These are phyloP conservation scores for Cephalopterus ornatus DNA, from an alignment of 2,113 vertebrate genomes.

Conservation along the genomic window DNA sequence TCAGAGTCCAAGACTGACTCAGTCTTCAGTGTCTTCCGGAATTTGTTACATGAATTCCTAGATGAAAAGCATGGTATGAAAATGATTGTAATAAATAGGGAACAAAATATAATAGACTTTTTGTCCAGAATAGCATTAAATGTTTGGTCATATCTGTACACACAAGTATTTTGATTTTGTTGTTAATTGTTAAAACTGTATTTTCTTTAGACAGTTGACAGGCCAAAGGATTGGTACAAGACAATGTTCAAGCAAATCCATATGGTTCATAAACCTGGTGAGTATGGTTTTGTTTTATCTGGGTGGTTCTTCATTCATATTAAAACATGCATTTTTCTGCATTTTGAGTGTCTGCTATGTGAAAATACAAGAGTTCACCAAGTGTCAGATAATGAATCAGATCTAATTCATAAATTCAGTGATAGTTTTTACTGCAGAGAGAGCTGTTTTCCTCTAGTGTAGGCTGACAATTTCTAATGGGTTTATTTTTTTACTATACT, in stretches of 20 bases:
- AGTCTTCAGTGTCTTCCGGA: not conserved
- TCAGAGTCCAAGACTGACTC: not conserved
- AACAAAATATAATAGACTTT: not conserved
- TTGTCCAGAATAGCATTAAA: not conserved
- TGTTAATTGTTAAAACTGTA: constrained; percentile 21
- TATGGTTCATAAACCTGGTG: constrained; percentile 96
- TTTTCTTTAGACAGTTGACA: constrained; percentile 89
- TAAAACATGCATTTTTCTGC: not conserved
- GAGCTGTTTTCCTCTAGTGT: not conserved
- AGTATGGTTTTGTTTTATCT: not conserved
- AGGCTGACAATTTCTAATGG: not conserved
- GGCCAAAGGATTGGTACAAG: constrained; percentile 99
- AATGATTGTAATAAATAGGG: not conserved
- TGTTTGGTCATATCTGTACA: not conserved
- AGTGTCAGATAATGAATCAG: not conserved
- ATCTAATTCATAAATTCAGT: not conserved
- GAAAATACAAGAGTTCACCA: not conserved
- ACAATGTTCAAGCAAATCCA: constrained; percentile 99
- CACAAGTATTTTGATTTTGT: not conserved
- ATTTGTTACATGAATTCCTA: not conserved
- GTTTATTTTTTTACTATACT: not conserved
- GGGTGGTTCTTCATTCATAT: not conserved
- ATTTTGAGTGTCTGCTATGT: not conserved
- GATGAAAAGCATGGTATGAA: not conserved
- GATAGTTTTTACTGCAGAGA: not conserved